These are phyloP conservation scores for Austrolebias charrua DNA, from an alignment of 2,797 vertebrate genomes.

Conservation along the genomic window DNA sequence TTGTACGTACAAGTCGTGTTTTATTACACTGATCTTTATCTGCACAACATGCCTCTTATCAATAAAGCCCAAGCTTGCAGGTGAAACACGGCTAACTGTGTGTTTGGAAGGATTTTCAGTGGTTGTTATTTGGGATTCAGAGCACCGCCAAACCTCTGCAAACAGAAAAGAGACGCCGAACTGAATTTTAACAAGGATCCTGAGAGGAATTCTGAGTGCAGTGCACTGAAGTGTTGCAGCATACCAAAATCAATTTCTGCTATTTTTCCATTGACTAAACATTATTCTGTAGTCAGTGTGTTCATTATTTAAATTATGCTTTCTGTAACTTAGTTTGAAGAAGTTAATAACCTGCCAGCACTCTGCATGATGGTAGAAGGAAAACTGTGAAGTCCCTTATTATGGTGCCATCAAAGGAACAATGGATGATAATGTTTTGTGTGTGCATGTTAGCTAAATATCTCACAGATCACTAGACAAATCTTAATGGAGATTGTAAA, in stretches of 20 bases:
- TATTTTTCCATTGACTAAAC: slow-evolving; percentile 28
- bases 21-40: slow-evolving; percentile 12
- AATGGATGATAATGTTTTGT: background rate
- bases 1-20: slow-evolving; percentile 6
- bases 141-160: slow-evolving; percentile 34
- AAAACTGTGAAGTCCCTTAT: background rate
- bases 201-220: slow-evolving; percentile 33
- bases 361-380: slow-evolving; percentile 17
- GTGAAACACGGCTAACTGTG: slow-evolving; percentile 16
- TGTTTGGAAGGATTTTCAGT: slow-evolving; percentile 36
- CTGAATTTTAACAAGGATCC: slow-evolving; percentile 48
- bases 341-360: slow-evolving; percentile 25
- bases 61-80: slow-evolving; percentile 36
- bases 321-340: slow-evolving; percentile 30
- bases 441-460: background rate
- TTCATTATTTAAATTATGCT: slow-evolving; percentile 42
- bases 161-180: slow-evolving; percentile 38
- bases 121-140: slow-evolving; percentile 47
- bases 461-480: no score
- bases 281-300: slow-evolving; percentile 25
- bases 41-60: background rate
- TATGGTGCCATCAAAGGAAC: no score
- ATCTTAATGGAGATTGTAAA: no score
- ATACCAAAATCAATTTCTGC: slow-evolving; percentile 38
- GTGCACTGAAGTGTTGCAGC: slow-evolving; percentile 29